Evolutionary conservation across 2,888 invertebrate genomes (phyloP), one percentile per base, ranked within the genome.

Genomic region (Syritta pipiens): DNA sequence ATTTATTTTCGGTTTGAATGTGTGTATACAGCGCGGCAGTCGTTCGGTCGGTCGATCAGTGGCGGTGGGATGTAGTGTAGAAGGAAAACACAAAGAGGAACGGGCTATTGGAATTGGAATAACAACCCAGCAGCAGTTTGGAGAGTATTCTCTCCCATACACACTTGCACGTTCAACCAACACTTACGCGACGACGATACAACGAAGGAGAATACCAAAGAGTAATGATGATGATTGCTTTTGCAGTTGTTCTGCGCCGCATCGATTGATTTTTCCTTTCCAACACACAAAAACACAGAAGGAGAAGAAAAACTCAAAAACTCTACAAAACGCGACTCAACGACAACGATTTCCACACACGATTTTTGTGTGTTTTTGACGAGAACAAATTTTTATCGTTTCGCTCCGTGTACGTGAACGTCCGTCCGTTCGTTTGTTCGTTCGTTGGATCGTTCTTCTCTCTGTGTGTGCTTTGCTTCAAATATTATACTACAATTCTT

Each of bases 241-340:
- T 82, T 82, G 82, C 82, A 82, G 82, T 82, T 75, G 81, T 82
- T 79, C 81, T 82, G 81, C 81, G 82, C 82, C 82, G 82, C 75
- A 82, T 82, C 82, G 81, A 82, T 82, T 82, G 82, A 82, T 82
- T 82, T 82, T 82, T 82, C 76, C 59, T 59, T 75, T 59, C 44
- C 62, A 53, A 63, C 62, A 63, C 22, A 49, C 46, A 62, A 55
- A 49, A 55, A 20, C 9, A 44, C 17, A 32, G 9, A 12, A 40
- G n/a, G 14, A 30, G 22, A 42, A 17, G 37, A 48, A 30, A 44
- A 42, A 14, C 26, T 32, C 14, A 46, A 30, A 48, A 49, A n/a
- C n/a, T n/a, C n/a, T n/a, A n/a, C n/a, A n/a, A n/a, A n/a, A n/a
- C n/a, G n/a, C n/a, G n/a, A n/a, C n/a, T n/a, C n/a, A n/a, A n/a